Base-by-base conservation (phyloP, 2,113 vertebrate species). In the Crotalus helleri region DNA sequence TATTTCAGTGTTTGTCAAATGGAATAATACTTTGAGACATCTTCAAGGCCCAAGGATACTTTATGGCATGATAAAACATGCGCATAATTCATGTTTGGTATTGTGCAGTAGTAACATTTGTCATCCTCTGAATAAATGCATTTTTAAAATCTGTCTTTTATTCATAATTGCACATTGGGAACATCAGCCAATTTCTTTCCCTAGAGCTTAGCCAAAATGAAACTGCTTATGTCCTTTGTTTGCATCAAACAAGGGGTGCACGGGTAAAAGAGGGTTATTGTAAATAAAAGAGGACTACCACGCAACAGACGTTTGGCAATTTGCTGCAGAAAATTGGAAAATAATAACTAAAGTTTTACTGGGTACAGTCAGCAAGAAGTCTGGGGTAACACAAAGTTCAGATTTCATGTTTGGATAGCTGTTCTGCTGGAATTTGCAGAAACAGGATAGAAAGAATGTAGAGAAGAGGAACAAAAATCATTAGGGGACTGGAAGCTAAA, bases 1-100 rank as follows among this genome's bases (percentile, higher is more conserved):
- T 15, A 92, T 93, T 93, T 93, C 95, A 93, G 61, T 91, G 90
- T 93, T 94, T 94, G 94, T 93, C 90, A 91, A 92, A 93, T 89
- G n/a, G 94, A 93, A 89, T 85, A 15, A 93, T 88, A 94, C 95
- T 94, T 94, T 55, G 86, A 87, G 61, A n/a, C 55, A 85, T 92
- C 17, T 93, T 94, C 94, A 95, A 93, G 88, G 93, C 49, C 51
- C 87, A 59, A 85, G 94, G 61, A 24, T 95, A 86, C 93, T 92
- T 92, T 91, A 91, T 69, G 88, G 33, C 58, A 85, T 59, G 90
- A 85, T 85, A 92, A 93, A 96, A 90, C 3, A 74, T 29, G 90
- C 69, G 13, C 53, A 94, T 94, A 94, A 90, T 93, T 94, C 2
- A 93, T 95, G 19, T 87, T 87, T 91, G 91, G 49, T 87, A 46